phyloP scores from a whole-genome alignment of 2,888 invertebrate genomes.

The Alentia gelatinosa region DNA sequence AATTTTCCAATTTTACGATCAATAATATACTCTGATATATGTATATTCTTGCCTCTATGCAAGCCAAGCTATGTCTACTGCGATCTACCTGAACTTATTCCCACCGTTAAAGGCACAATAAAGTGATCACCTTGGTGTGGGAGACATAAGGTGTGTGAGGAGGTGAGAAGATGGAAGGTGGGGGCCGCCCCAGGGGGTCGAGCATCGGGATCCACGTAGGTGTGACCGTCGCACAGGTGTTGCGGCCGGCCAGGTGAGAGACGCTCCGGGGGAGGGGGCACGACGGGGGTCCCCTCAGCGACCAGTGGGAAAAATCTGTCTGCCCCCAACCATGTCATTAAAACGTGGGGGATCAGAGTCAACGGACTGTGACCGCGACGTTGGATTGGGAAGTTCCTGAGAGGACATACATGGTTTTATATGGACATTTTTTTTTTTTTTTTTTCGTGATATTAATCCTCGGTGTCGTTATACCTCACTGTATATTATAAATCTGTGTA shows the following conservation, averaged over 20 bases:
- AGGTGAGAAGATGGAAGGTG: neutral
- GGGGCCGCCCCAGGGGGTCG: neutral
- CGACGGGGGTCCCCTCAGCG: neutral
- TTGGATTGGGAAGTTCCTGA: neutral
- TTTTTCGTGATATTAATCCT: no score
- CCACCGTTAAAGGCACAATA: no score
- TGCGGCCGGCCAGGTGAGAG: neutral
- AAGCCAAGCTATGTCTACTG: no score
- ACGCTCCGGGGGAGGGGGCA: neutral
- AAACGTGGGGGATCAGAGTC: neutral
- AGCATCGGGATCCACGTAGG: neutral
- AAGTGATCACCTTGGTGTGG: neutral
- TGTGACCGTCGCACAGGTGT: neutral
- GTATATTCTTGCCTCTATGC: no score
- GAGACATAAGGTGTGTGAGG: neutral
- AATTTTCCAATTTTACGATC: no score
- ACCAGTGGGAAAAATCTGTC: neutral
- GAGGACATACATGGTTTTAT: no score
- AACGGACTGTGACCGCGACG: neutral
- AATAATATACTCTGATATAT: no score
- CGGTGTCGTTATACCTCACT: no score
- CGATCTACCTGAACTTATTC: no score
- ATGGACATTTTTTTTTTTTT: no score
- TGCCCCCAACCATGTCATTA: slow-evolving; percentile 9
- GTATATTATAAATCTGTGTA: no score